A percentile compares a stretch with the other conserved stretches of the same genome.
Evolutionary conservation across 2,113 vertebrate species (phyloP).

Genomic region (Burhinus bistriatus): DNA sequence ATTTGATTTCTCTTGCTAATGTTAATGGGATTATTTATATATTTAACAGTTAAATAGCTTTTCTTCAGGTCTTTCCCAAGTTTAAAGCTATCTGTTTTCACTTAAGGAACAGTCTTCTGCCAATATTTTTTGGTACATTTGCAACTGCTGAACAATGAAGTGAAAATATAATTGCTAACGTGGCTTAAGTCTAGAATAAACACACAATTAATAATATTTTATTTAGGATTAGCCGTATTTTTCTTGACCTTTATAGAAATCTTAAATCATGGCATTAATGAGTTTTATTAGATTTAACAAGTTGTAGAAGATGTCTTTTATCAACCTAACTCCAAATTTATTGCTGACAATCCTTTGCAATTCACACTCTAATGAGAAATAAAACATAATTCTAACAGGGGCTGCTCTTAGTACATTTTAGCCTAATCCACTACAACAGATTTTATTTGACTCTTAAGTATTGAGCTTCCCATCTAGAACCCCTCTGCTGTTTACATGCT

Average conservation of each 20-base stretch:
- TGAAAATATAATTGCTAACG: constrained; percentile 37
- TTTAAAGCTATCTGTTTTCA: constrained; percentile 68
- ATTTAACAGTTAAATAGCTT: constrained; percentile 42
- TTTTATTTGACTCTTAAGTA: constrained; percentile 40
- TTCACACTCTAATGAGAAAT: constrained; percentile 27
- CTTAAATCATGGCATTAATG: constrained; percentile 55
- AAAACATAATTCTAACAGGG: constrained; percentile 15
- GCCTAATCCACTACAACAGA: background rate
- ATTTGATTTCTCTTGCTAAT: constrained; percentile 14
- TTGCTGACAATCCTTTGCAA: constrained; percentile 15
- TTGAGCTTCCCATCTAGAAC: background rate
- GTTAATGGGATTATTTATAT: constrained; percentile 7
- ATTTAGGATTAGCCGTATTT: constrained; percentile 53
- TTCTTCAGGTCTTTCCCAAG: constrained; percentile 47
- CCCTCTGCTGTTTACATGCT: background rate
- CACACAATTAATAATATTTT: constrained; percentile 32
- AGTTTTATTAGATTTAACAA: constrained; percentile 64
- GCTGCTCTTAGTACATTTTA: constrained; percentile 8
- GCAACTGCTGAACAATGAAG: constrained; percentile 66
- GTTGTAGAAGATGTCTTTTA: constrained; percentile 46
- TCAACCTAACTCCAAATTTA: constrained; percentile 24
- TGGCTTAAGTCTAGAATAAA: constrained; percentile 63
- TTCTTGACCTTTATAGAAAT: constrained; percentile 59
- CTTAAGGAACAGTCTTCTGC: constrained; percentile 54
- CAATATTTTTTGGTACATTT: constrained; percentile 66